These are phyloP conservation scores for Clusia tigrina DNA, from an alignment of 2,888 invertebrate species.

Conservation along the genomic window DNA sequence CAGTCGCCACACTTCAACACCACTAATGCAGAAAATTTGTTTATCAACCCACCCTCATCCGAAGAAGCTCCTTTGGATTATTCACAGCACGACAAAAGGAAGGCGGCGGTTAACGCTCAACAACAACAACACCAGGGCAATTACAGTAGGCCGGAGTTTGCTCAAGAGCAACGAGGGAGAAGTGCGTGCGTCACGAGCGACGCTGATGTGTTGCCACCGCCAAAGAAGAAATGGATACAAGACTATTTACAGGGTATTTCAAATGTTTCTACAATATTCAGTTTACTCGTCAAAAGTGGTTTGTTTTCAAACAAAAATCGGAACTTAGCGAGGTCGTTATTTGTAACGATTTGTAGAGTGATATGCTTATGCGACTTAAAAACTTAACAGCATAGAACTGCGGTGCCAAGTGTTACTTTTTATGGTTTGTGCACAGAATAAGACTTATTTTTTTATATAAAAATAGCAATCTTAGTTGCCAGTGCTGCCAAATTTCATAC, in stretches of 20 bases:
- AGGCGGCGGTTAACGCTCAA: too few relatives aligned
- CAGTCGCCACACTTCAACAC: not conserved
- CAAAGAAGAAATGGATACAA: constrained; percentile 74
- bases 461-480: too few relatives aligned
- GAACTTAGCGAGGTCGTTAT: too few relatives aligned
- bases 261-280: not conserved
- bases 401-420: too few relatives aligned
- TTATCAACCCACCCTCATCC: not conserved
- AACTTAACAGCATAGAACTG: too few relatives aligned
- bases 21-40: not conserved
- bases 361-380: too few relatives aligned
- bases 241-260: constrained; percentile 50
- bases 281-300: constrained; percentile 2
- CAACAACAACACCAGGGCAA: too few relatives aligned
- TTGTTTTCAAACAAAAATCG: constrained; percentile 15
- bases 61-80: too few relatives aligned
- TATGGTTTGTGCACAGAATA: too few relatives aligned
- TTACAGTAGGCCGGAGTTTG: not conserved
- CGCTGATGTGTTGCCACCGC: constrained; percentile 65
- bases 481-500: too few relatives aligned
- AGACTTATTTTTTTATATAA: too few relatives aligned
- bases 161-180: not conserved
- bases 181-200: constrained; percentile 5
- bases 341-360: too few relatives aligned
- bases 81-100: not conserved